Conservation (phyloP, 2,797 vertebrate species). For the Pithecia hirsuta region DNA sequence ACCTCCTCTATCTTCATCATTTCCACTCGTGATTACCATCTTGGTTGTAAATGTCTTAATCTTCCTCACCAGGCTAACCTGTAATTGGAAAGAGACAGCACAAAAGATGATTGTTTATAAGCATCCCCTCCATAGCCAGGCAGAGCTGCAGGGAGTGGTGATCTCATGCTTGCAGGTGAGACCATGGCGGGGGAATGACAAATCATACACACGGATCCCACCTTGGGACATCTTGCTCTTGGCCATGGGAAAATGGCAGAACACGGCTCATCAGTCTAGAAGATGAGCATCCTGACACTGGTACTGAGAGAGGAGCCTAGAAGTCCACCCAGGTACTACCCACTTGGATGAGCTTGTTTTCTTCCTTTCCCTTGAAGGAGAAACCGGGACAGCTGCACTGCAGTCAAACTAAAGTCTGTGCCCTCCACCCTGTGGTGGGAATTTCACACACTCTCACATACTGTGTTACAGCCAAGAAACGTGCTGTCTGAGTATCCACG, state of each 20-base stretch:
- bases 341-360: background rate
- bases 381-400: background rate
- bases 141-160: accelerated
- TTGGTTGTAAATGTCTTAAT: constrained; percentile 91
- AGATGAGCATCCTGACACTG: accelerated
- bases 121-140: background rate
- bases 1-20: constrained; percentile 95
- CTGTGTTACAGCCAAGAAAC: background rate
- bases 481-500: accelerated
- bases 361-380: background rate
- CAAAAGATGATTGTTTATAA: background rate
- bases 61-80: constrained; percentile 92
- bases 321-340: accelerated
- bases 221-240: background rate
- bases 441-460: accelerated
- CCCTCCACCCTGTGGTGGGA: accelerated
- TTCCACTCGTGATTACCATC: constrained; percentile 97
- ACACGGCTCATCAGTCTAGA: accelerated
- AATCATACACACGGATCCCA: background rate
- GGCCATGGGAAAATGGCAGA: background rate
- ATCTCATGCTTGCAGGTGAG: background rate
- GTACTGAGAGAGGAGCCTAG: accelerated
- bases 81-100: constrained; percentile 71
- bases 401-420: accelerated
- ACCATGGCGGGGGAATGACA: accelerated